Conservation (phyloP, 2,113 vertebrate species). For the Tautogolabrus adspersus region DNA sequence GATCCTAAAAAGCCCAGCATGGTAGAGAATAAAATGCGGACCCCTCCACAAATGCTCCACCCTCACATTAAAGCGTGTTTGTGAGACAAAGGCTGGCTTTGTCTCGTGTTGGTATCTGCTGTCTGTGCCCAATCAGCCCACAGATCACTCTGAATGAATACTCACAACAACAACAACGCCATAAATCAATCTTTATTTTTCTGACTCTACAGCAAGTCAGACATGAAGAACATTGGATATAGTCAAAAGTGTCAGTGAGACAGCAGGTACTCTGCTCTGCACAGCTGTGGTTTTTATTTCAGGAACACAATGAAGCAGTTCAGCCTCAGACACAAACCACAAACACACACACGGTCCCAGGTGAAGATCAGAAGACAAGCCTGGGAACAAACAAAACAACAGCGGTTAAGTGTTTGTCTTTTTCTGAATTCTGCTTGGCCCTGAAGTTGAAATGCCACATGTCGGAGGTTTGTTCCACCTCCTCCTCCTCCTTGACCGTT, state of each 20-base stretch:
- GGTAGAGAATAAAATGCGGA: constrained; percentile 50
- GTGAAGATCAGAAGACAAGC: constrained; percentile 24
- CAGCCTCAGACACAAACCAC: neutral
- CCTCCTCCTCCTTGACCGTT: constrained; percentile 8
- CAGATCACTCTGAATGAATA: constrained; percentile 32
- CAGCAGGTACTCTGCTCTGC: neutral
- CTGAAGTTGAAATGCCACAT: constrained; percentile 5
- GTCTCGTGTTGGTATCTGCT: constrained; percentile 31
- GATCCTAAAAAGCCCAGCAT: constrained; percentile 61
- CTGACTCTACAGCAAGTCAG: constrained; percentile 1
- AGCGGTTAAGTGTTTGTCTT: neutral
- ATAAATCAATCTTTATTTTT: constrained; percentile 25
- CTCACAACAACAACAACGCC: constrained; percentile 11
- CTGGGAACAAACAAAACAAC: constrained; percentile 16
- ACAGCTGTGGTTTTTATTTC: constrained; percentile 5
- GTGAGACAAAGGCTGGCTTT: constrained; percentile 67
- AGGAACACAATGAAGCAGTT: constrained; percentile 1
- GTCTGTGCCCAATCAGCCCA: constrained; percentile 14
- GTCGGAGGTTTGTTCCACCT: constrained; percentile 21
- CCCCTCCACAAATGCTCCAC: constrained; percentile 53
- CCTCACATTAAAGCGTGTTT: constrained; percentile 53
- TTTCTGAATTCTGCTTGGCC: neutral
- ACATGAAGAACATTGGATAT: neutral
- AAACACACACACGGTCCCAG: constrained; percentile 4
- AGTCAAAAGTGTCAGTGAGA: constrained; percentile 5